phyloP scores from a whole-genome alignment of 2,797 vertebrate genomes.

The Lagodon rhomboides region DNA sequence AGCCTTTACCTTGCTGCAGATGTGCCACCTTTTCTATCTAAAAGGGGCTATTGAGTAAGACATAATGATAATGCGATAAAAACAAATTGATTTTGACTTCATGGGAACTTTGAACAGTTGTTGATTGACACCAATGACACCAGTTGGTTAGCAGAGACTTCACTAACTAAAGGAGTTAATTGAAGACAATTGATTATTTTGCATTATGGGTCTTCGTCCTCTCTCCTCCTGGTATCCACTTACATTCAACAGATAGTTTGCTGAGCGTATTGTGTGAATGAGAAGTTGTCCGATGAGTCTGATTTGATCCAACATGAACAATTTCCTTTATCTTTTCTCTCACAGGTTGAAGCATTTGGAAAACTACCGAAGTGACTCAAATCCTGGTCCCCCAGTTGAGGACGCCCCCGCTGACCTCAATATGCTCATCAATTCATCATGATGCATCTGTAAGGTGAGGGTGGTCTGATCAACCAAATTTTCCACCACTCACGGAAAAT shows the following conservation, averaged over 20 bases:
- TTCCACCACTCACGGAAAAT: constrained; percentile 25
- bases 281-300: neutral
- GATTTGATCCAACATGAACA: constrained; percentile 17
- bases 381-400: neutral
- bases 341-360: neutral
- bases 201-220: neutral
- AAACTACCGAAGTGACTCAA: neutral
- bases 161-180: neutral
- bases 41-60: too few relatives aligned
- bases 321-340: constrained; percentile 12
- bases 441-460: constrained; percentile 6
- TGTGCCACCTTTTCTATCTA: too few relatives aligned
- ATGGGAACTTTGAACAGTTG: too few relatives aligned
- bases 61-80: too few relatives aligned
- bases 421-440: neutral
- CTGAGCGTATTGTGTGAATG: neutral
- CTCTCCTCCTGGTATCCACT: neutral
- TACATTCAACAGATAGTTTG: constrained; percentile 4
- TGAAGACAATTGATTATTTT: neutral
- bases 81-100: too few relatives aligned
- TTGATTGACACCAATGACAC: neutral
- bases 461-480: neutral
- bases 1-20: too few relatives aligned
- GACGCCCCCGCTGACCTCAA: neutral
- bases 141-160: neutral